Base-by-base conservation (phyloP, 2,113 vertebrate genomes). In the Anguilla japonica region DNA sequence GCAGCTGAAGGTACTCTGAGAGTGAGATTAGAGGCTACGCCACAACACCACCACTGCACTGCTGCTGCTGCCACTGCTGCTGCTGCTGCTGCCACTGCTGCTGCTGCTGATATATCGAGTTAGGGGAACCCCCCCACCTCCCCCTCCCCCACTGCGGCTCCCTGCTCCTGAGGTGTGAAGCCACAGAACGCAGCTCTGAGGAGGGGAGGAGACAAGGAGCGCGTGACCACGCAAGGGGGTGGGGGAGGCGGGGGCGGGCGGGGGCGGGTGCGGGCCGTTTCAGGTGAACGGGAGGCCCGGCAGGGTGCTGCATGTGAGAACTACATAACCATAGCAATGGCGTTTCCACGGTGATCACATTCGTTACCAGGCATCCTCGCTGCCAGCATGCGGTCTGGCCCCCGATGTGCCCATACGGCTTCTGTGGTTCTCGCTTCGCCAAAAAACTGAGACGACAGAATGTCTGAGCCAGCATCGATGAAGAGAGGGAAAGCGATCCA, bases 261-360 rank as follows among this genome's bases (percentile, higher is more conserved):
- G 26, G 34, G 75, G 83, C 50, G 9, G 57, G 29, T 18, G 82
- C 34, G 29, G 39, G 41, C 34, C 16, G 29, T 39, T 75, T 60
- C 86, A 80, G 83, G 85, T 84, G 63, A 84, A 71, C 63, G 81
- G 86, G 85, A 87, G 71, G 80, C 82, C 80, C 82, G 22, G 78
- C 53, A 11, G 8, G 5, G 7, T 13, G 50, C 50, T 11, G 50
- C 13, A 11, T 11, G 34, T 13, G 71, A 34, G 26, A 75, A 26
- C 26, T 1, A 9, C 26, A 75, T 75, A 75, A 75, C n/a, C n/a
- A 75, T 26, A 34, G n/a, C 11, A 9, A 34, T 34, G 9, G 9
- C 9, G n/a, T 75, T 75, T 75, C 71, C 71, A 13, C n/a, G 8
- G 60, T n/a, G 26, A 26, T 22, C n/a, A 14, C 71, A 7, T 75